Base-by-base conservation (phyloP, 1,140 invertebrate species). In the Lysiphlebus fabarum region DNA sequence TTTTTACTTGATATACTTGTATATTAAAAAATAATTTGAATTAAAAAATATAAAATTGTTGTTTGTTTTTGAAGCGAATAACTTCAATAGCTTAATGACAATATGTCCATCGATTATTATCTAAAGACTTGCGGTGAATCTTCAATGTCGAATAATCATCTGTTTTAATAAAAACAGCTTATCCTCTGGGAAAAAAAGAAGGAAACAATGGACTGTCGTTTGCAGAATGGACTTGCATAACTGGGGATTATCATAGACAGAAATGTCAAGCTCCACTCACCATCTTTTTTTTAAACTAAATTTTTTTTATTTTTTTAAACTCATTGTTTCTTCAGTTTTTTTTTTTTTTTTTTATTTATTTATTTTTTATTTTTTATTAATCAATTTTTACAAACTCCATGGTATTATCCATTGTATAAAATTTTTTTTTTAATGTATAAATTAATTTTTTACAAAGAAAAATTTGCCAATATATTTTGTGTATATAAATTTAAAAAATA, bases 101-200 rank as follows among this genome's bases (percentile, higher is more conserved):
- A 56, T 37, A 64, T n/a, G 58, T 61, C 63, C 59, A 64, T 67
- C 65, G 64, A 59, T 62, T 63, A 59, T 62, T 63, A 62, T 62
- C 59, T 12, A 43, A 48, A 12, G 53, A 59, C 17, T 62, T 36
- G 43, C 56, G 48, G 34, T 59, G 62, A 26, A 66, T 66, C 44
- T 58, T 71, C 59, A 42, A 69, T 56, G 63, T 66, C 63, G 63
- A 64, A 73, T 71, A 73, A 72, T 69, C 67, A 72, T 72, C 67
- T 59, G 66, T 55, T 69, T 70, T 70, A 70, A 72, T 73, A 73
- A 72, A 73, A 72, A 71, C 68, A 70, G 71, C 68, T 73, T 71
- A 73, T 67, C 66, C 62, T 8, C 17, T 26, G 17, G 17, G 2
- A 26, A 26, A n/a, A 26, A 26, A 4, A 26, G 17, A 44, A 47